phyloP scores from a whole-genome alignment of 2,797 vertebrate species.

The Avahi laniger region DNA sequence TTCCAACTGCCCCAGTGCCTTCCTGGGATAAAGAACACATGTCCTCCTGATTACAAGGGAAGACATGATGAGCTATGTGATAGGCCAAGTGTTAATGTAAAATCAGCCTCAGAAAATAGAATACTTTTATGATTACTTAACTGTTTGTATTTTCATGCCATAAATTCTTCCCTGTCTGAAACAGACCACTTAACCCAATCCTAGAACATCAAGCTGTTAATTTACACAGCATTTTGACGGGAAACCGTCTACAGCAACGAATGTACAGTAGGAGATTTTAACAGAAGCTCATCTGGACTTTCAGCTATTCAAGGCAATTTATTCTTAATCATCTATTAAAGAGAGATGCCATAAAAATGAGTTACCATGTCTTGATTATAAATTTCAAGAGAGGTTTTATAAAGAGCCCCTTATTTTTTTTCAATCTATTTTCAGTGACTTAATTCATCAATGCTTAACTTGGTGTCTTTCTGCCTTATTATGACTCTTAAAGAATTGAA shows the following conservation, averaged over 20 bases:
- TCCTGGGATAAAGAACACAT: slow-evolving; percentile 76
- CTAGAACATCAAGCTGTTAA: slow-evolving; percentile 65
- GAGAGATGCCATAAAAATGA: slow-evolving; percentile 33
- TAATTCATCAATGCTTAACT: slow-evolving; percentile 32
- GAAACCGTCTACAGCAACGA: slow-evolving; percentile 49
- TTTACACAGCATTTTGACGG: slow-evolving; percentile 71
- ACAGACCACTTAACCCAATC: slow-evolving; percentile 66
- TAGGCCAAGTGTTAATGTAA: slow-evolving; percentile 64
- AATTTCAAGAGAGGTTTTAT: slow-evolving; percentile 32
- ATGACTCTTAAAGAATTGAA: neutral
- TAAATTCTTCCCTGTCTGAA: slow-evolving; percentile 75
- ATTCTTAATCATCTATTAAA: slow-evolving; percentile 60
- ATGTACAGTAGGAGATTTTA: slow-evolving; percentile 52
- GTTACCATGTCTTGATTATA: slow-evolving; percentile 3
- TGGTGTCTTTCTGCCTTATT: neutral
- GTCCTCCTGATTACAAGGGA: slow-evolving; percentile 66
- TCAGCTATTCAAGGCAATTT: slow-evolving; percentile 42
- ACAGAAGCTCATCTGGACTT: slow-evolving; percentile 61
- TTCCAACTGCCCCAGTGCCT: slow-evolving; percentile 44
- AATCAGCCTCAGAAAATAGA: slow-evolving; percentile 64
- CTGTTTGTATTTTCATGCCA: slow-evolving; percentile 66
- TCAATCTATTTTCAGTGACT: neutral
- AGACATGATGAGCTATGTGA: slow-evolving; percentile 51
- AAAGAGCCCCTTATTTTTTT: neutral
- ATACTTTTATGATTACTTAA: slow-evolving; percentile 71